Evolutionary conservation across 2,797 vertebrate genomes (phyloP).

Genomic region (Vultur gryphus): DNA sequence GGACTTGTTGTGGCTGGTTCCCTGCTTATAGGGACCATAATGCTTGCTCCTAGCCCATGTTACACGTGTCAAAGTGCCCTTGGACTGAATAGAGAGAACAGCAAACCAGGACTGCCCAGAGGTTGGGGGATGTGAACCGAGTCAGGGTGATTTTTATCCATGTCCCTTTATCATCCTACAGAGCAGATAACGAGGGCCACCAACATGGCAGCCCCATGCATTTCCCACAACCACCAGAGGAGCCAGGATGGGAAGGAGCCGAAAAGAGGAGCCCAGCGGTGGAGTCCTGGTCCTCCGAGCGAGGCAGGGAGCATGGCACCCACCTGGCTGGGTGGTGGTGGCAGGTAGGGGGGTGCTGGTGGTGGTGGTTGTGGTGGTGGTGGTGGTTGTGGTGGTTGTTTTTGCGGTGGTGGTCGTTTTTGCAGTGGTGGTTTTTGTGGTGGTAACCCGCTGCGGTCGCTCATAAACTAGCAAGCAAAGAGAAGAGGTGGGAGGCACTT

Average conservation of each 20-base stretch:
- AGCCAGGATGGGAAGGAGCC: not conserved
- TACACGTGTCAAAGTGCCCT: no score
- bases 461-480: slow-evolving; percentile 31
- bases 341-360: not conserved
- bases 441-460: slow-evolving; percentile 20
- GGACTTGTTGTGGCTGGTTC: not conserved
- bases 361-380: not conserved
- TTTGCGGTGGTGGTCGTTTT: not conserved
- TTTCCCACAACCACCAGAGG: accelerated
- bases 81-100: not conserved
- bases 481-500: not conserved
- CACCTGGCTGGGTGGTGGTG: slow-evolving; percentile 66
- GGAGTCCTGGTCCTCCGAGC: not conserved
- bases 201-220: accelerated
- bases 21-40: not conserved
- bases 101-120: not conserved
- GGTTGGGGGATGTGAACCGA: not conserved
- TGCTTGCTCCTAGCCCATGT: not conserved
- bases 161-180: not conserved
- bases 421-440: not conserved
- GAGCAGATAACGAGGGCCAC: not conserved
- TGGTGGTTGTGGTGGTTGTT: not conserved
- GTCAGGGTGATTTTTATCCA: slow-evolving; percentile 56
- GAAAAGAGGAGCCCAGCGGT: not conserved
- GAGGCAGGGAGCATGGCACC: slow-evolving; percentile 12